Evolutionary conservation across 1,140 invertebrate species (phyloP), one percentile per base, ranked within the genome.

Genomic region (Eumeta japonica): DNA sequence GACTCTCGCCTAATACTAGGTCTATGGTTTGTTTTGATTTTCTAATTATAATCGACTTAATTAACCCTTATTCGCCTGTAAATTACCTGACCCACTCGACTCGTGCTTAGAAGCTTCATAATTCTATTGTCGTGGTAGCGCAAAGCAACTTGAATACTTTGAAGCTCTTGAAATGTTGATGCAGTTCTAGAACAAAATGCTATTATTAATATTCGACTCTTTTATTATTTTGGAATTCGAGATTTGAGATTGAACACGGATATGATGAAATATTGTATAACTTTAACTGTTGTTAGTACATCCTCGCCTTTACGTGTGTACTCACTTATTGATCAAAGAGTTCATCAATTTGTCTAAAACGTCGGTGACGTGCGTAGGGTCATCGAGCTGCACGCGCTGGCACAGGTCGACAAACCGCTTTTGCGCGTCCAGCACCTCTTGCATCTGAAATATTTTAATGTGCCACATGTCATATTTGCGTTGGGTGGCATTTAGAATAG

Each of bases 361-460:
- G 29, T 75, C 65, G 7, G 79, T 74, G 3, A 83, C 74, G 47
- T 79, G 74, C 2, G 60, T 71, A 1, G 78, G 76, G 42, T 82
- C 81, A 47, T 82, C 77, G 28, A 76, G 71, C 48, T 83, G 81
- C 15, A 81, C 75, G 24, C 75, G 56, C 50, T 81, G 77, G 50
- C 80, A 83, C 10, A 77, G 79, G 47, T 81, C 77, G 16, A 81
- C 55, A 49, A 83, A 82, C 31, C 75, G 62, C 37, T 81, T 79
- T 55, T 84, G 82, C 12, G 72, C 65, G 5, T 77, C 58, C 13
- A 81, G 50, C 10, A 83, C 59, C 45, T 75, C 78, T 50, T 83
- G 62, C 52, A 73, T 65, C 68, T 73, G 52, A 43, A 50, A 24
- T 7, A n/a, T 24, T 24, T 7, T 24, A n/a, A n/a, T n/a, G n/a